Percentiles rank a stretch among this genome's conserved stretches.
Evolutionary conservation across 2,888 invertebrate species (phyloP).

Genomic region (Schizaphis graminum): DNA sequence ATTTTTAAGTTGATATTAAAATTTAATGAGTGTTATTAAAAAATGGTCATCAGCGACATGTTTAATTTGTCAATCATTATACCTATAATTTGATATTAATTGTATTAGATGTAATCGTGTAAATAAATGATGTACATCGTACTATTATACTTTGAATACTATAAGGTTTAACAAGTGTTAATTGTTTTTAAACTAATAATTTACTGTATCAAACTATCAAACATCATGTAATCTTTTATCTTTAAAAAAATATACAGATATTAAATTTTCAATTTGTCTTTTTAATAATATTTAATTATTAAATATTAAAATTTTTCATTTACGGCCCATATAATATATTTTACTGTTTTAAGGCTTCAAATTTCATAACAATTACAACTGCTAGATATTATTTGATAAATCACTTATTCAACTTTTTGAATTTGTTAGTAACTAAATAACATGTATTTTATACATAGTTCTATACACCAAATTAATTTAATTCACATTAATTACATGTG

Average conservation of each 20-base stretch:
- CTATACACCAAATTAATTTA: slow-evolving; percentile 1
- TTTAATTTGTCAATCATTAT: background rate
- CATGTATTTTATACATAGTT: background rate
- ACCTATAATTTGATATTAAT: background rate
- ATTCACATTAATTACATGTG: slow-evolving; percentile 19
- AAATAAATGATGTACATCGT: background rate
- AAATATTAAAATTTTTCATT: slow-evolving; percentile 6
- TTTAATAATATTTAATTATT: background rate
- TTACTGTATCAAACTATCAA: background rate
- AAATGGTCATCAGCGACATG: background rate
- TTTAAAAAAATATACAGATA: background rate
- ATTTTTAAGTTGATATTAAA: background rate
- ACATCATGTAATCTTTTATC: slow-evolving; percentile 8
- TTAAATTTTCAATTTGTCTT: background rate
- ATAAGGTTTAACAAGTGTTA: background rate
- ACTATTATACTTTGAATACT: background rate
- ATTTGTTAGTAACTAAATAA: background rate
- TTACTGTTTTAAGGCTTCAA: background rate
- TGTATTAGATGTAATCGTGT: background rate
- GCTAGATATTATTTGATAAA: slow-evolving; percentile 6
- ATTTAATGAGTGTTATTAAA: background rate
- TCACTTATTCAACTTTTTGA: background rate
- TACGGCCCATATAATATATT: background rate
- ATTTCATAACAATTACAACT: background rate
- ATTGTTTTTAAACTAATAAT: slow-evolving; percentile 26